phyloP scores from a whole-genome alignment of 2,113 vertebrate species.

The Rallus limicola region DNA sequence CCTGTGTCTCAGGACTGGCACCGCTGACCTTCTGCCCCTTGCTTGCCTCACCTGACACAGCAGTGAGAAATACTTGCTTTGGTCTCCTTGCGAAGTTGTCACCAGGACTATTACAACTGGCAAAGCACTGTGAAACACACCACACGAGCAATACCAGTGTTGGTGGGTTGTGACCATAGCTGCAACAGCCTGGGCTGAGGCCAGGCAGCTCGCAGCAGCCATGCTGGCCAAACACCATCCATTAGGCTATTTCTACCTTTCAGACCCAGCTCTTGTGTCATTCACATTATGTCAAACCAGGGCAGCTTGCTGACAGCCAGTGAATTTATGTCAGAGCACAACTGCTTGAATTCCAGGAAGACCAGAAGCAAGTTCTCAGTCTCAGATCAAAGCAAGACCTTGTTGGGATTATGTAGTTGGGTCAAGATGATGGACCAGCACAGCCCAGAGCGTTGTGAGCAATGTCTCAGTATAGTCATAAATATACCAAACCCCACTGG shows the following conservation, averaged over 20 bases:
- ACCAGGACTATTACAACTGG: background rate
- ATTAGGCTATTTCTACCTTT: background rate
- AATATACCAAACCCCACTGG: background rate
- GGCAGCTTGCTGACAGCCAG: background rate
- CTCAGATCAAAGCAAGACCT: background rate
- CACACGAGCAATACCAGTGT: fast-evolving
- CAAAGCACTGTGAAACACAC: background rate
- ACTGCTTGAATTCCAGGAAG: background rate
- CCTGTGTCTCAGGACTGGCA: background rate
- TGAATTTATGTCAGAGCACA: background rate
- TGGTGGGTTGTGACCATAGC: fast-evolving
- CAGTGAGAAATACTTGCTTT: background rate
- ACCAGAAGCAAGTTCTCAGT: background rate
- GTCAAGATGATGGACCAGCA: background rate
- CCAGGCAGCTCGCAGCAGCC: background rate
- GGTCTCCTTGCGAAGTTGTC: background rate
- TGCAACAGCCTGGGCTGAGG: background rate
- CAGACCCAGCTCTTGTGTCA: background rate
- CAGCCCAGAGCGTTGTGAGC: background rate
- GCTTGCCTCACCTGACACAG: background rate
- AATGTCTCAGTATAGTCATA: background rate
- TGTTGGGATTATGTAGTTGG: fast-evolving
- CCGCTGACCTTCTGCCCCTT: background rate
- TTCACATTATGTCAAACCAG: background rate
- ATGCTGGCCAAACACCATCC: background rate